Evolutionary conservation across 2,113 vertebrate species (phyloP), one percentile per base, ranked within the genome.

Genomic region (Pygoscelis adeliae): DNA sequence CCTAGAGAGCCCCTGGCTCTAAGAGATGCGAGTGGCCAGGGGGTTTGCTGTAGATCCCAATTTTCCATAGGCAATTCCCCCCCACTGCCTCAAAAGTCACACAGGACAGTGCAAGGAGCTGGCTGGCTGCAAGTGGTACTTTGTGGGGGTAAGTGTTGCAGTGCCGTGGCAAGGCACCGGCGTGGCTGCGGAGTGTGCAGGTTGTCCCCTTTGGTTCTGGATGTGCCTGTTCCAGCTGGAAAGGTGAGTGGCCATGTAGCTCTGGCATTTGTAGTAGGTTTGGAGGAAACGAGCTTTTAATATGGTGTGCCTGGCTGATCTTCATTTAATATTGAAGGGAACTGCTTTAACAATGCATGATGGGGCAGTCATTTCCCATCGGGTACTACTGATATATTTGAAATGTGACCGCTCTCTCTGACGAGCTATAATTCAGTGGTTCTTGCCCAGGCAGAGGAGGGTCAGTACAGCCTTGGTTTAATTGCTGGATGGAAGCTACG

Each of bases 121-220:
- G 78, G 6, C 55, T 55, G 62, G n/a, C 73, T 81, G 58, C 32
- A 4, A 14, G n/a, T 1, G 10, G 32, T n/a, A 7, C 36, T 0
- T 11, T 0, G 0, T 8, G 17, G 59, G 38, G 9, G 3, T 26
- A 12, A 16, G 52, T 2, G 30, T 13, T 38, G 46, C 21, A 10
- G 55, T 16, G 80, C 22, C 2, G 1, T 14, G 56, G 42, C 22
- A 25, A 32, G 59, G 22, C 44, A 25, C 26, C 2, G 4, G 11
- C 5, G 0, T 6, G 62, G 38, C 67, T 78, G 53, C 2, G 1
- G 27, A 0, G 0, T 5, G 25, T 11, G 16, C 21, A 27, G 4
- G 15, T 14, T 46, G 23, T 46, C 44, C 59, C 46, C n/a, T 56
- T 34, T 0, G 5, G 6, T 52, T 55, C 67, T 36, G 53, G n/a